phyloP scores from a whole-genome alignment of 64 coral and sea anemone species.

The Actinia equina region DNA sequence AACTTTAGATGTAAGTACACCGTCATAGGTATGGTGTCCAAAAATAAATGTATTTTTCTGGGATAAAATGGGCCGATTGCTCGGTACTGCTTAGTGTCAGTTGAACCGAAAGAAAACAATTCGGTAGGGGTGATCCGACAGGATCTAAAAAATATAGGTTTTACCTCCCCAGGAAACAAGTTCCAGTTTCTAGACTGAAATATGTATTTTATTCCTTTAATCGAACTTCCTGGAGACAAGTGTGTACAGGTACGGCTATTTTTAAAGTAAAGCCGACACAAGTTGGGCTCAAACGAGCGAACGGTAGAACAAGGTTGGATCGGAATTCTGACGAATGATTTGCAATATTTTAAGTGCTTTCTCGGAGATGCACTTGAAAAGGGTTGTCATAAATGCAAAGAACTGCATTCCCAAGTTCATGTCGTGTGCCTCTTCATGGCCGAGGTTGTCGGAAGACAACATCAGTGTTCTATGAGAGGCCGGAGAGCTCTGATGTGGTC shows the following conservation, averaged over 20 bases:
- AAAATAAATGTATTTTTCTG: too few species aligned
- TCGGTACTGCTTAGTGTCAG: too few species aligned
- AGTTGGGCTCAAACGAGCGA: neutral
- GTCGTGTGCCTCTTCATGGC: neutral
- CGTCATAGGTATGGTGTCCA: too few species aligned
- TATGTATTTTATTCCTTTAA: too few species aligned
- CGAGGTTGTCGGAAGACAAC: neutral
- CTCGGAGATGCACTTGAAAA: neutral
- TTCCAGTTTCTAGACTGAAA: neutral
- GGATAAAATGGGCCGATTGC: too few species aligned
- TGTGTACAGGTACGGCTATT: neutral
- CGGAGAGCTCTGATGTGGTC: neutral
- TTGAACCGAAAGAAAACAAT: too few species aligned
- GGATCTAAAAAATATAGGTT: neutral
- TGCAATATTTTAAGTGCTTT: neutral
- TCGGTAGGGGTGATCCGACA: neutral
- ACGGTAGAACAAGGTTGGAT: neutral
- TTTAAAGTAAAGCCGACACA: neutral
- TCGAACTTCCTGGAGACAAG: too few species aligned
- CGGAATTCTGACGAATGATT: conserved; percentile 7
- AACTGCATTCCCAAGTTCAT: neutral
- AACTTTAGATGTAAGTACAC: too few species aligned
- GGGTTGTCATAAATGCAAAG: neutral
- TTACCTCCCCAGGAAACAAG: neutral
- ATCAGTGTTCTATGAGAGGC: neutral